These are phyloP conservation scores for Plagiodera versicolora DNA, from an alignment of 2,888 invertebrate genomes.

Conservation along the genomic window DNA sequence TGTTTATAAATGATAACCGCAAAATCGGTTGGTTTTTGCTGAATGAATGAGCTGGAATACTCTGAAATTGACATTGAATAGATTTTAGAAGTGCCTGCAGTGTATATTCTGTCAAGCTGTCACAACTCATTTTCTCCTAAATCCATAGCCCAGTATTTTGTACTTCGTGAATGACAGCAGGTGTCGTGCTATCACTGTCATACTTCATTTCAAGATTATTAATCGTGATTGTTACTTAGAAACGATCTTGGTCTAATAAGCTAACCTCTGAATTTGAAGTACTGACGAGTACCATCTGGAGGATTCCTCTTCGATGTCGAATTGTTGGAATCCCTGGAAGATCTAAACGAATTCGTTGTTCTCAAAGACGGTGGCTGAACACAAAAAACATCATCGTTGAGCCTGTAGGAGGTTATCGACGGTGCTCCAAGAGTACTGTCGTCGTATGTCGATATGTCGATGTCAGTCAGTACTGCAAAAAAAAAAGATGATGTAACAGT, in stretches of 20 bases:
- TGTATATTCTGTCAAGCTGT: too few relatives aligned
- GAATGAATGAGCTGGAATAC: too few relatives aligned
- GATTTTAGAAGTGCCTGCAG: too few relatives aligned
- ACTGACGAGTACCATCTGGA: conserved; percentile 41
- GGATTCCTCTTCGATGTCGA: conserved; percentile 36
- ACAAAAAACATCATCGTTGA: conserved; percentile 51
- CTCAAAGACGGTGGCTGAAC: conserved; percentile 50
- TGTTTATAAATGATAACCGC: too few relatives aligned
- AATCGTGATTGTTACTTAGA: too few relatives aligned
- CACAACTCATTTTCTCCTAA: too few relatives aligned
- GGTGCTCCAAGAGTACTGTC: conserved; percentile 52
- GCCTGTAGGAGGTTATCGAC: conserved; percentile 51
- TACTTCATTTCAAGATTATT: too few relatives aligned
- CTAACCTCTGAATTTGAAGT: conserved; percentile 55
- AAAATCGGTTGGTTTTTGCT: too few relatives aligned
- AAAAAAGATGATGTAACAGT: conserved; percentile 16
- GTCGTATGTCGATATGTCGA: conserved; percentile 60
- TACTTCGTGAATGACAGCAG: too few relatives aligned
- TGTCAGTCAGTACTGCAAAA: conserved; percentile 61
- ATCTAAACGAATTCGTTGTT: conserved; percentile 48
- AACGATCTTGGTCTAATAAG: background rate
- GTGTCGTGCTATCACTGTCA: too few relatives aligned
- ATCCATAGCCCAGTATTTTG: too few relatives aligned
- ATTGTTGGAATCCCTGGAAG: conserved; percentile 39
- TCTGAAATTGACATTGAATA: too few relatives aligned